Conservation (phyloP, 2,113 vertebrate species). For the Xenus cinereus region DNA sequence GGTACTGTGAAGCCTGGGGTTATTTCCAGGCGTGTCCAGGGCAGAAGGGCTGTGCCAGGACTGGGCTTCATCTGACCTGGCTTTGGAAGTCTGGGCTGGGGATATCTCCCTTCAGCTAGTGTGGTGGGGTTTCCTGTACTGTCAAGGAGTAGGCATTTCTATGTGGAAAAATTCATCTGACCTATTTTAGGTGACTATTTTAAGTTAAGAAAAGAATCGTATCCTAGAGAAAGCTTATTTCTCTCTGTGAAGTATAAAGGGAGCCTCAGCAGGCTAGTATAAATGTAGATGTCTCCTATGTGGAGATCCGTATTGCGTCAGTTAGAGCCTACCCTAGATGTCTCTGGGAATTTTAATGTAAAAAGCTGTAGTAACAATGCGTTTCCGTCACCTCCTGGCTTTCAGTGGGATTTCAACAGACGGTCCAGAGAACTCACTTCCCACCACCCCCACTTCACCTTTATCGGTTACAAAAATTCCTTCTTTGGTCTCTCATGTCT, state of each 20-base stretch:
- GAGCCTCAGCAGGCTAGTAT: not conserved
- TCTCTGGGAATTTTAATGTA: not conserved
- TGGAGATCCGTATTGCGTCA: not conserved
- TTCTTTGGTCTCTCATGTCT: not conserved
- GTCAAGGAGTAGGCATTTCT: not conserved
- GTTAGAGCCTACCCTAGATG: not conserved
- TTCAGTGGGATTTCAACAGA: not conserved
- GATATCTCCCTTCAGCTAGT: not conserved
- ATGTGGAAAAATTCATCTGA: not conserved
- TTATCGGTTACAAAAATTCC: not conserved
- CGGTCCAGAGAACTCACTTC: not conserved
- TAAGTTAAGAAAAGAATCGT: not conserved
- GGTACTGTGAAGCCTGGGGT: accelerated
- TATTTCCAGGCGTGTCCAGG: not conserved
- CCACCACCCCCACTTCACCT: not conserved
- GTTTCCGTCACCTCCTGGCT: not conserved
- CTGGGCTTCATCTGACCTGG: not conserved
- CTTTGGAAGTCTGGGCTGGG: not conserved
- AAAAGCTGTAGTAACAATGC: not conserved
- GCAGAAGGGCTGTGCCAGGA: not conserved
- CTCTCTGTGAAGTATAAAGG: not conserved
- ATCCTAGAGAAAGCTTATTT: not conserved
- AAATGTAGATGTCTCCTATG: not conserved
- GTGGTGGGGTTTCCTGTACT: not conserved
- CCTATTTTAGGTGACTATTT: constrained; percentile 19